These are phyloP conservation scores for Hipposideros larvatus DNA, from an alignment of 2,797 vertebrate species.

Conservation along the genomic window DNA sequence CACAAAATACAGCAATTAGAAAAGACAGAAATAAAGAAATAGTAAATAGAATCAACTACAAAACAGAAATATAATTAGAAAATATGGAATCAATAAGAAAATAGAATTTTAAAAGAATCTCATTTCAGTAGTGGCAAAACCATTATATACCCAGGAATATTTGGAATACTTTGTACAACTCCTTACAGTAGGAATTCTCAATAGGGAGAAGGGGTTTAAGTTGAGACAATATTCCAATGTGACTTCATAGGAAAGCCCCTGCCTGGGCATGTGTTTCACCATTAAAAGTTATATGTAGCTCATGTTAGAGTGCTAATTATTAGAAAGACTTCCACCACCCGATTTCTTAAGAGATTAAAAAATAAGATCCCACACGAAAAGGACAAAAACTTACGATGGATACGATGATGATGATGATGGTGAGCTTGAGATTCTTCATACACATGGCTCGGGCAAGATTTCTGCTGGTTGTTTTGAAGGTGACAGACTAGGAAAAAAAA, in stretches of 20 bases:
- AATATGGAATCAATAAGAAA: not conserved
- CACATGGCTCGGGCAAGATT: conserved; percentile 99
- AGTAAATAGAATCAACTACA: not conserved
- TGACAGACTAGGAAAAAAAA: conserved; percentile 93
- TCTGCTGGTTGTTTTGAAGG: conserved; percentile 99
- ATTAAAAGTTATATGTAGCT: not conserved
- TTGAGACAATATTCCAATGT: not conserved
- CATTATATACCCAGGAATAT: not conserved
- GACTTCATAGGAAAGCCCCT: conserved; percentile 47
- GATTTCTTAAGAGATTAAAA: conserved; percentile 33
- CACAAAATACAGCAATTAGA: not conserved
- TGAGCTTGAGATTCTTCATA: conserved; percentile 99
- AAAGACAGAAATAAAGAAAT: not conserved
- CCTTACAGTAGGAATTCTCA: conserved; percentile 35
- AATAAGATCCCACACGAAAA: conserved; percentile 25
- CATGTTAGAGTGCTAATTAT: conserved; percentile 24
- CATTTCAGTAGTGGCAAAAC: conserved; percentile 28
- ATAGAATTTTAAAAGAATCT: not conserved
- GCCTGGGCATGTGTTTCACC: not conserved
- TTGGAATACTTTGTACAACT: not conserved
- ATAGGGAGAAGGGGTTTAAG: not conserved
- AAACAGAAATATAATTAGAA: not conserved
- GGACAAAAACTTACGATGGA: conserved; percentile 92
- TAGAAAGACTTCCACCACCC: not conserved
- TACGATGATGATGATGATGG: conserved; percentile 93